Percentiles rank a stretch among this genome's conserved stretches.
phyloP scores from a whole-genome alignment of 2,113 vertebrate genomes.

The Megaceryle maxima region DNA sequence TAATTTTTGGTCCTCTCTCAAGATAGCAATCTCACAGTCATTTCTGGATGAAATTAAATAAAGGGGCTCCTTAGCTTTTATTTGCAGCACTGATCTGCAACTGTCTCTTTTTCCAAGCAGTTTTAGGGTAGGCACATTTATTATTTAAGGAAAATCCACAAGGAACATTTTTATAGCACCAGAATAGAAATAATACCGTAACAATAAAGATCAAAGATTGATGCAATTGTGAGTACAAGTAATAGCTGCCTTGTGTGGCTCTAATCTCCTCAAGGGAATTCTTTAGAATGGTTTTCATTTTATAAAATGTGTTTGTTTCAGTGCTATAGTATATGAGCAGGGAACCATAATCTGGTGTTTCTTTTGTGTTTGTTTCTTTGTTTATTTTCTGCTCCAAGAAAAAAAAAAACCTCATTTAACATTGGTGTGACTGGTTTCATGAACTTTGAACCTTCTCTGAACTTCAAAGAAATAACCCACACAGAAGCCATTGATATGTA shows the following conservation, averaged over 20 bases:
- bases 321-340: neutral
- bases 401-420: neutral
- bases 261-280: constrained; percentile 59
- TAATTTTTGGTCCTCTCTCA: constrained; percentile 22
- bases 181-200: constrained; percentile 64
- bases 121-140: constrained; percentile 38
- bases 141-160: constrained; percentile 59
- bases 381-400: neutral
- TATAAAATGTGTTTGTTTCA: constrained; percentile 63
- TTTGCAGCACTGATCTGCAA: constrained; percentile 30
- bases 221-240: constrained; percentile 68
- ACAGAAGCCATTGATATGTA: neutral
- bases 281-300: constrained; percentile 65
- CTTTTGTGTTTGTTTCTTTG: neutral
- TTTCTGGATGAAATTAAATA: constrained; percentile 40
- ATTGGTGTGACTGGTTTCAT: neutral
- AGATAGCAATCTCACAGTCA: neutral
- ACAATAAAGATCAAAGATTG: constrained; percentile 71
- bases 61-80: constrained; percentile 39
- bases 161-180: constrained; percentile 58
- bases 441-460: neutral
- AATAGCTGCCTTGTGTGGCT: constrained; percentile 51
- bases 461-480: neutral
- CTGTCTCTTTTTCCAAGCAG: constrained; percentile 1
- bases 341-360: neutral